Percentiles rank a stretch among this genome's conserved stretches.
Conservation (phyloP, 2,888 invertebrate genomes). For the Lasioglossum lativentre region DNA sequence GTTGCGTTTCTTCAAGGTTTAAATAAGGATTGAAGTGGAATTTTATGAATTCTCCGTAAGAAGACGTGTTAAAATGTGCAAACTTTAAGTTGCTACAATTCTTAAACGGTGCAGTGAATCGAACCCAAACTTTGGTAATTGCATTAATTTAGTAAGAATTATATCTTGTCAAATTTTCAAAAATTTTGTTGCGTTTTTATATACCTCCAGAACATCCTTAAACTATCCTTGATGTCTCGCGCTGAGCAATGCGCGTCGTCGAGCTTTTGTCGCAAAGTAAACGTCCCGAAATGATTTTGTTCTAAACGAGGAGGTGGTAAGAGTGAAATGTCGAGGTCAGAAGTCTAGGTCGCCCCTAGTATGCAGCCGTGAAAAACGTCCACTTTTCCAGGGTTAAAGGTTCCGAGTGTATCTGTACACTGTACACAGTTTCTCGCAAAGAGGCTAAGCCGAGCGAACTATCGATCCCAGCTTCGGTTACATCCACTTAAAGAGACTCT, state of each 20-base stretch:
- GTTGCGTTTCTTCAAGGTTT: too few relatives aligned
- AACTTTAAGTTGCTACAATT: too few relatives aligned
- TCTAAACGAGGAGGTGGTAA: neutral
- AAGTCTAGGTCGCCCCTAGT: neutral
- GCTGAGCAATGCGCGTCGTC: neutral
- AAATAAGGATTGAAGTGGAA: too few relatives aligned
- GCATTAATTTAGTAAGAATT: too few relatives aligned
- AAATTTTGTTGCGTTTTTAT: too few relatives aligned
- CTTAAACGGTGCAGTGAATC: too few relatives aligned
- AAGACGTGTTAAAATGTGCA: too few relatives aligned
- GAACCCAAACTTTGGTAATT: too few relatives aligned
- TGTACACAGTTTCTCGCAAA: neutral
- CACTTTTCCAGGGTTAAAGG: neutral
- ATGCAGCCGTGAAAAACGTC: neutral
- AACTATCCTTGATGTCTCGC: too few relatives aligned
- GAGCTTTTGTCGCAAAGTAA: neutral
- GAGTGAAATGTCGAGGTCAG: neutral
- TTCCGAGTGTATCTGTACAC: neutral
- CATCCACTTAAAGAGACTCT: neutral
- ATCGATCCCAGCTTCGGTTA: conserved; percentile 1
- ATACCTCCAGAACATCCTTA: too few relatives aligned
- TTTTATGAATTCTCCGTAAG: too few relatives aligned
- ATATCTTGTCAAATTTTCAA: too few relatives aligned
- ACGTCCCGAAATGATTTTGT: neutral
- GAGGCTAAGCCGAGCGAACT: neutral